Evolutionary conservation across 2,888 invertebrate genomes (phyloP).

Genomic region (Arrhopalites spinosus): DNA sequence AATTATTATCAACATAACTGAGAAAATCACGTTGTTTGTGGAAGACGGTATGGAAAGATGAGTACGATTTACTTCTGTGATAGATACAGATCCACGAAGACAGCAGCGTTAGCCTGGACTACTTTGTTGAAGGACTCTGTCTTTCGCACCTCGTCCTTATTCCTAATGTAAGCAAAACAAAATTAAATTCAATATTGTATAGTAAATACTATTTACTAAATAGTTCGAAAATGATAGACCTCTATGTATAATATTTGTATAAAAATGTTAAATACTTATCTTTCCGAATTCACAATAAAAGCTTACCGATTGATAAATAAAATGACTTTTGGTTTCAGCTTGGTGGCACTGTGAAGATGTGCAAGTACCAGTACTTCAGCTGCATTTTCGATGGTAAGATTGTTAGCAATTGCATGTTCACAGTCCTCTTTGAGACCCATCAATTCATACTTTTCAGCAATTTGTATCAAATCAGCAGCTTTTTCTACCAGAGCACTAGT

Average conservation of each 20-base stretch:
- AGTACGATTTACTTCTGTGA: slow-evolving; percentile 41
- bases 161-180: slow-evolving; percentile 38
- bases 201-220: too few species aligned
- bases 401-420: slow-evolving; percentile 47
- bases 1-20: too few species aligned
- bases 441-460: slow-evolving; percentile 54
- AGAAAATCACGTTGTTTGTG: too few species aligned
- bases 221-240: too few species aligned
- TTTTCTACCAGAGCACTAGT: slow-evolving; percentile 43
- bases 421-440: slow-evolving; percentile 51
- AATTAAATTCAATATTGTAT: too few species aligned
- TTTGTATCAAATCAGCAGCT: slow-evolving; percentile 52
- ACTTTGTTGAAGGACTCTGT: slow-evolving; percentile 51
- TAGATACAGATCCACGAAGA: slow-evolving; percentile 55
- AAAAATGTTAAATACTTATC: too few species aligned
- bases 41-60: too few species aligned
- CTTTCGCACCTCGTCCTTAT: slow-evolving; percentile 53
- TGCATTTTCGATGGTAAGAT: slow-evolving; percentile 52
- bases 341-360: slow-evolving; percentile 47
- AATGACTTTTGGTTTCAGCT: slow-evolving; percentile 49
- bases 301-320: slow-evolving; percentile 46
- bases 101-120: slow-evolving; percentile 47
- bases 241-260: too few species aligned
- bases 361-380: slow-evolving; percentile 52
- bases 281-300: too few species aligned